Base-by-base conservation (phyloP, 2,113 vertebrate genomes). In the Eubucco bourcierii region DNA sequence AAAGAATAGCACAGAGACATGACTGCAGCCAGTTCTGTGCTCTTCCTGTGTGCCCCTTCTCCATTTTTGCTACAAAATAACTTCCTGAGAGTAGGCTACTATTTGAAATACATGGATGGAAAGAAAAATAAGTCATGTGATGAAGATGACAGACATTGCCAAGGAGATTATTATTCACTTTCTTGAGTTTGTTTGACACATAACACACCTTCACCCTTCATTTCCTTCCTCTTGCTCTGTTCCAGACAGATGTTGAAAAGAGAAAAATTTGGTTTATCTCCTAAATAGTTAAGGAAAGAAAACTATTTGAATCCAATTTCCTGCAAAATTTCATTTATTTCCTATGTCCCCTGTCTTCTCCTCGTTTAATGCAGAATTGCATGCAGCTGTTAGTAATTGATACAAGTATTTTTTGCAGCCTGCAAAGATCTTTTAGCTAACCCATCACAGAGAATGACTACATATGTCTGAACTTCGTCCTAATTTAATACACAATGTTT, bases 171-270 rank as follows among this genome's bases (percentile, higher is more conserved):
- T 67, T 65, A 86, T 28, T 93, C 15, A 24, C 8, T 79, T 25
- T 13, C 11, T 28, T 70, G 11, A 6, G 7, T 76, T 82, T 89
- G 50, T 10, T 86, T 58, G 71, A 16, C 28, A 6, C 21, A 3
- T 2, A 58, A 90, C 25, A 81, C 5, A 37, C 24, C 28, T 27
- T 4, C 7, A 24, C 8, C 9, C 2, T 12, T 3, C 0, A 1
- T 9, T 31, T 60, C 46, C 61, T 56, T 90, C n/a, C 44, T 87
- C 66, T 73, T 84, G 60, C 23, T 44, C 74, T 82, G 14, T 80
- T 88, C 18, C 53, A 72, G 14, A 15, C 23, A 80, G 60, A 64
- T 19, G 25, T 34, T 60, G 23, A 52, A 86, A 59, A 59, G 39
- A 39, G 10, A 23, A 20, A 50, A 56, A 11, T 14, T 14, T 29